These are phyloP conservation scores for Xestia sexstrigata DNA, from an alignment of 2,888 invertebrate species.

Conservation along the genomic window DNA sequence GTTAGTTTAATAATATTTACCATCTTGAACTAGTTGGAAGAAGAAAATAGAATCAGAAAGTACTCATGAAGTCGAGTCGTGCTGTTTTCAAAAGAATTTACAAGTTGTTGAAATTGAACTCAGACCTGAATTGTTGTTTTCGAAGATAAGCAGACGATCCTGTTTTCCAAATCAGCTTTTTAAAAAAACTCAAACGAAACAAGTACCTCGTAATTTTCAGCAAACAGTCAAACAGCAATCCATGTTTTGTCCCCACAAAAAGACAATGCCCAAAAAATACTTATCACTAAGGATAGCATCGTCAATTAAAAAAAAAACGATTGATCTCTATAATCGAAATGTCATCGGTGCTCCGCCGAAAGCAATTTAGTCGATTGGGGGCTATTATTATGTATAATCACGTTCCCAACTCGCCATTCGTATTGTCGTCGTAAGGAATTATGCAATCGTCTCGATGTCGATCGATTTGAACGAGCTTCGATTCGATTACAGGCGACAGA, in stretches of 20 bases:
- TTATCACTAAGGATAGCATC: slow-evolving; percentile 67
- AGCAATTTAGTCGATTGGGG: slow-evolving; percentile 81
- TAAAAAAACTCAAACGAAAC: slow-evolving; percentile 11
- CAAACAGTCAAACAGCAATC: slow-evolving; percentile 33
- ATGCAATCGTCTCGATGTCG: slow-evolving; percentile 85
- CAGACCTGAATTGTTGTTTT: background rate
- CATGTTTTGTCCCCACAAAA: slow-evolving; percentile 61
- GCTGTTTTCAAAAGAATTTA: background rate
- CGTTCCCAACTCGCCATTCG: slow-evolving; percentile 80
- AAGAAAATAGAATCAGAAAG: background rate
- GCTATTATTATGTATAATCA: slow-evolving; percentile 85
- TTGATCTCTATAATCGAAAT: slow-evolving; percentile 81
- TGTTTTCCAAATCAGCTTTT: background rate
- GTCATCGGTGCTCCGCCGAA: slow-evolving; percentile 82
- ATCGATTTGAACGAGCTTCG: slow-evolving; percentile 81
- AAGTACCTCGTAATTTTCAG: slow-evolving; percentile 37
- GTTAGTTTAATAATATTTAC: background rate
- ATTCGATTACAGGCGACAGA: slow-evolving; percentile 90
- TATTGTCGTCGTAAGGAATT: slow-evolving; percentile 90
- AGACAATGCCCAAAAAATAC: slow-evolving; percentile 67
- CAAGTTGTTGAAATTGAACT: background rate
- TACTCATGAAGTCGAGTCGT: no score
- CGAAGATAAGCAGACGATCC: background rate
- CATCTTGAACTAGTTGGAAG: background rate
- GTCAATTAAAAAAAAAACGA: slow-evolving; percentile 72